phyloP scores from a whole-genome alignment of 2,888 invertebrate species.

The Mesochorus sp. region DNA sequence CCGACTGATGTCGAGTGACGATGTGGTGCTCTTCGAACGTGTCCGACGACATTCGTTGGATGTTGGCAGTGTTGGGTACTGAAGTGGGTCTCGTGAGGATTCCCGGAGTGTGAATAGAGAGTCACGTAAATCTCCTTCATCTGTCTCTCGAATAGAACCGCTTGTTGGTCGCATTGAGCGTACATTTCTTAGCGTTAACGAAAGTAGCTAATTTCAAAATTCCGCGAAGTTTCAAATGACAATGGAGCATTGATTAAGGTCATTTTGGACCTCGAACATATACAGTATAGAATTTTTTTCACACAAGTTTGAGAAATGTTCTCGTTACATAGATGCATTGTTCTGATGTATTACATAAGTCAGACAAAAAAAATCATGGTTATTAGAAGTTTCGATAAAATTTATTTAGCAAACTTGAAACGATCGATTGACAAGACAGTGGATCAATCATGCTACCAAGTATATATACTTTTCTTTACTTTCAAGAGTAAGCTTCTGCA shows the following conservation, averaged over 20 bases:
- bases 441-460: not conserved
- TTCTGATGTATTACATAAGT: no score
- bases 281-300: no score
- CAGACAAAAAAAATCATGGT: no score
- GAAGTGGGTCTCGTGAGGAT: conserved; percentile 12
- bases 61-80: not conserved
- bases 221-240: not conserved
- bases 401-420: not conserved
- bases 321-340: no score
- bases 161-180: not conserved
- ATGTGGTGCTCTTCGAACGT: conserved; percentile 24
- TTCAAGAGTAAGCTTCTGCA: not conserved
- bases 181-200: conserved; percentile 9
- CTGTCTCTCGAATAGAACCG: conserved; percentile 18
- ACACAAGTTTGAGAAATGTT: no score
- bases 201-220: not conserved
- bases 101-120: not conserved
- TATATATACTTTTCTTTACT: no score
- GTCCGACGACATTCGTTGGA: conserved; percentile 6
- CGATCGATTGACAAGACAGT: not conserved
- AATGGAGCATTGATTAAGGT: not conserved
- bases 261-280: no score
- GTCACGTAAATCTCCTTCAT: conserved; percentile 45
- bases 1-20: conserved; percentile 3
- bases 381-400: not conserved